phyloP scores from a whole-genome alignment of 1,140 invertebrate genomes.

The Heliconius congener region DNA sequence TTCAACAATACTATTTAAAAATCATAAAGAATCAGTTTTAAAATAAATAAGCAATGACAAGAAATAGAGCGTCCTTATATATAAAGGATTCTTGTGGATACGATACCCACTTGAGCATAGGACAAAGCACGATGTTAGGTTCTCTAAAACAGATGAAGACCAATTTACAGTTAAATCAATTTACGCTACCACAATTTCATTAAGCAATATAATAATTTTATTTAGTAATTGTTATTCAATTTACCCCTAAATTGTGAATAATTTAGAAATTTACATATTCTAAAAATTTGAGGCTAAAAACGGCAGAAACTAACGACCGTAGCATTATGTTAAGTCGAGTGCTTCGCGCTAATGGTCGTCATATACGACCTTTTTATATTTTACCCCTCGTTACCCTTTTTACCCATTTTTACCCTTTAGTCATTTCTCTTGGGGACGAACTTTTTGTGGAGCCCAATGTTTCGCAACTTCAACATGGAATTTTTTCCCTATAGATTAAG shows the following conservation, averaged over 20 bases:
- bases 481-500: neutral
- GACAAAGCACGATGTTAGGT: too few species aligned
- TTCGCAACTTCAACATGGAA: neutral
- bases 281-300: neutral
- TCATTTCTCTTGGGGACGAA: constrained; percentile 7
- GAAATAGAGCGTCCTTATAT: too few species aligned
- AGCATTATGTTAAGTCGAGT: constrained; percentile 32
- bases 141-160: too few species aligned
- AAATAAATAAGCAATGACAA: too few species aligned
- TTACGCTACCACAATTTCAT: too few species aligned
- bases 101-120: too few species aligned
- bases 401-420: neutral
- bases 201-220: too few species aligned
- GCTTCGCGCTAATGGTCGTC: constrained; percentile 22
- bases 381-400: constrained; percentile 13
- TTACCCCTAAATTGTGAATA: neutral
- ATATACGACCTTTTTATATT: constrained; percentile 20
- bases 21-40: too few species aligned
- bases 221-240: too few species aligned
- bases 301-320: constrained; percentile 21
- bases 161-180: too few species aligned
- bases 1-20: too few species aligned
- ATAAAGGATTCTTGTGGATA: too few species aligned
- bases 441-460: constrained; percentile 24
- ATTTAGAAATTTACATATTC: neutral